These are phyloP conservation scores for Priapulus caudatus DNA, from an alignment of 2,888 invertebrate genomes.

Conservation along the genomic window DNA sequence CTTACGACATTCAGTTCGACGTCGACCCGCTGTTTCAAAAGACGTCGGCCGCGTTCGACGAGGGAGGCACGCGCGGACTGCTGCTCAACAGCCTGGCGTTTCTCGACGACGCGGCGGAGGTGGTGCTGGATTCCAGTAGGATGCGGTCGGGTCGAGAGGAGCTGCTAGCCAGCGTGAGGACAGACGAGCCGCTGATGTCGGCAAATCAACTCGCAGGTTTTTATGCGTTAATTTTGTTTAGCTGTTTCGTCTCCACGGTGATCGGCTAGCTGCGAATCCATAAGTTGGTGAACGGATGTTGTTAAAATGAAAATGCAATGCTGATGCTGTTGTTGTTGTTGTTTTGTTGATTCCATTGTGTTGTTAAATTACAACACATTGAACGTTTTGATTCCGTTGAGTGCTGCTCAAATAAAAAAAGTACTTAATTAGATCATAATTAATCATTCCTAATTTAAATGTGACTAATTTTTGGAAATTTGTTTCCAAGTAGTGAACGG, in stretches of 20 bases:
- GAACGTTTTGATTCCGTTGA: too few relatives aligned
- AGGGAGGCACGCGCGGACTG: slow-evolving; percentile 38
- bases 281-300: too few relatives aligned
- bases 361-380: too few relatives aligned
- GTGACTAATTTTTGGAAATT: too few relatives aligned
- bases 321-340: too few relatives aligned
- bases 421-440: too few relatives aligned
- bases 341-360: too few relatives aligned
- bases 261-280: not conserved
- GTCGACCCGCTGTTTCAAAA: slow-evolving; percentile 41
- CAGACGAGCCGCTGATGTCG: not conserved
- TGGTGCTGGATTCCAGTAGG: slow-evolving; percentile 36
- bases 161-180: not conserved
- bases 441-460: too few relatives aligned
- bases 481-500: too few relatives aligned
- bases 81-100: slow-evolving; percentile 33
- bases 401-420: too few relatives aligned
- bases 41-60: slow-evolving; percentile 39
- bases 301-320: too few relatives aligned
- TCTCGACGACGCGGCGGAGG: slow-evolving; percentile 33
- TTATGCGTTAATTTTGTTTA: not conserved
- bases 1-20: slow-evolving; percentile 31
- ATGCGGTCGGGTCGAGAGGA: slow-evolving; percentile 13
- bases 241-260: not conserved
- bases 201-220: not conserved